phyloP scores from a whole-genome alignment of 2,113 vertebrate genomes.

The Lota lota region DNA sequence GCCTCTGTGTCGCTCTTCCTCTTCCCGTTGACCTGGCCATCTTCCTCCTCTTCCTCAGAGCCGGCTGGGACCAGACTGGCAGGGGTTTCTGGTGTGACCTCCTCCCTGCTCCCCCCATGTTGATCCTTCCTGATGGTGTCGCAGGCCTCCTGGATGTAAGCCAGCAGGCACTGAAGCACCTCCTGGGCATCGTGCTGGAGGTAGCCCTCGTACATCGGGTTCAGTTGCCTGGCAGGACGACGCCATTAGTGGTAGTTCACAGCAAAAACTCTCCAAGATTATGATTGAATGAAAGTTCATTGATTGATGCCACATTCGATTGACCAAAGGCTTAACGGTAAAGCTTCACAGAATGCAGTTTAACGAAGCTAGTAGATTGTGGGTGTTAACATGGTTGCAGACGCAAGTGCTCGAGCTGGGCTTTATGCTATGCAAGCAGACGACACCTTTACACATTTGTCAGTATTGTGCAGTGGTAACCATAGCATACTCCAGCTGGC shows the following conservation, averaged over 20 bases:
- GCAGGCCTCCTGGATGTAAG: slow-evolving; percentile 92
- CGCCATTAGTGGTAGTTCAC: too few relatives aligned
- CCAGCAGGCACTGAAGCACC: slow-evolving; percentile 94
- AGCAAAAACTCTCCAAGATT: too few relatives aligned
- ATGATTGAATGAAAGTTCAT: too few relatives aligned
- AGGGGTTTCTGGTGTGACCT: slow-evolving; percentile 8
- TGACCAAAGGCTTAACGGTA: not conserved
- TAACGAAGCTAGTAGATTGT: not conserved
- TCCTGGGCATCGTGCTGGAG: slow-evolving; percentile 98
- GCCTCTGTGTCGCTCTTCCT: slow-evolving; percentile 89
- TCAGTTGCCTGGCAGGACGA: slow-evolving; percentile 81
- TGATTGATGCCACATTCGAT: too few relatives aligned
- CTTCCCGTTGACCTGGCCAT: slow-evolving; percentile 80
- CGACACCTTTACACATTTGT: not conserved
- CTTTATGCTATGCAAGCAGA: too few relatives aligned
- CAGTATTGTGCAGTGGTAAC: not conserved
- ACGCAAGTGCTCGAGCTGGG: too few relatives aligned
- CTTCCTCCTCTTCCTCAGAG: slow-evolving; percentile 40
- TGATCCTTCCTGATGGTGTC: slow-evolving; percentile 87
- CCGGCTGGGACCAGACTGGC: not conserved
- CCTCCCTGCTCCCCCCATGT: slow-evolving; percentile 46
- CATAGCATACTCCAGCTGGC: too few relatives aligned
- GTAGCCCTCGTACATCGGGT: slow-evolving; percentile 98
- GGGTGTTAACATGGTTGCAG: too few relatives aligned
- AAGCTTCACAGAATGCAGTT: not conserved